Conservation (phyloP, 2,797 vertebrate genomes). For the Catharus ustulatus region DNA sequence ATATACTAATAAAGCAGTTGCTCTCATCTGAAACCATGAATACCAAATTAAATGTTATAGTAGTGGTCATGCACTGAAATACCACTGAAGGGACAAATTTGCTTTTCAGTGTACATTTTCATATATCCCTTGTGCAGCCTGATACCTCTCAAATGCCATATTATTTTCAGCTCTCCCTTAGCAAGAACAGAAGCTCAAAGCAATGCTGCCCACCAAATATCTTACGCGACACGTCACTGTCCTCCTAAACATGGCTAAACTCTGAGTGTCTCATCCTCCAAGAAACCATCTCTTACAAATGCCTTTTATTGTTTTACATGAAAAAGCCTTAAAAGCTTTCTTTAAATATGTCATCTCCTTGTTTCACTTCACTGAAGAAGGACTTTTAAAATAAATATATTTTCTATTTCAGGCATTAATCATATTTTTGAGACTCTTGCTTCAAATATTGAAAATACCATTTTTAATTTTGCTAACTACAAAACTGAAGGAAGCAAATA, state of each 20-base stretch:
- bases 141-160: background rate
- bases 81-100: background rate
- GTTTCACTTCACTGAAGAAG: background rate
- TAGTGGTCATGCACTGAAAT: background rate
- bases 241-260: background rate
- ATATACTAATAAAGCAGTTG: background rate
- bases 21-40: background rate
- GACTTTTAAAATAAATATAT: background rate
- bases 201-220: background rate
- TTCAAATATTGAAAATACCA: background rate
- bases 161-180: background rate
- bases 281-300: background rate
- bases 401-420: background rate
- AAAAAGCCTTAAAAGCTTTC: background rate
- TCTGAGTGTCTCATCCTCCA: background rate
- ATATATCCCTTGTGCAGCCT: background rate
- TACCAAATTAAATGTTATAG: slow-evolving; percentile 15
- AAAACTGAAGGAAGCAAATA: background rate
- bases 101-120: background rate
- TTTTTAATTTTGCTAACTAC: background rate
- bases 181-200: background rate
- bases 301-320: background rate
- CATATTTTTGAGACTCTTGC: background rate
- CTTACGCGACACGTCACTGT: background rate
- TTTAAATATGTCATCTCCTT: background rate